Percentiles rank a stretch among this genome's conserved stretches.
Conservation (phyloP, 2,113 vertebrate species). For the Nycticorax nycticorax region DNA sequence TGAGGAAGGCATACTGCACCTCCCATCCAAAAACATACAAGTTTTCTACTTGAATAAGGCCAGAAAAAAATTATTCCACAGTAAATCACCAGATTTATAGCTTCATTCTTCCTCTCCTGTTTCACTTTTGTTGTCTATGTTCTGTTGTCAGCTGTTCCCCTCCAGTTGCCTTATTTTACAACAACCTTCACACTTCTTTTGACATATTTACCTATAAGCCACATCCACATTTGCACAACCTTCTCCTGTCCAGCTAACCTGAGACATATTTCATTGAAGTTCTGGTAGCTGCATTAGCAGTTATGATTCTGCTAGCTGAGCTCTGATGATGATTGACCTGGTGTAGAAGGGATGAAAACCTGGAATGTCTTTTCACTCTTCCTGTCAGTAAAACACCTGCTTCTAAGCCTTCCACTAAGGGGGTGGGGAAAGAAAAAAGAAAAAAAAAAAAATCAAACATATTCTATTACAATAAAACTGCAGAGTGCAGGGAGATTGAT, state of each 20-base stretch:
- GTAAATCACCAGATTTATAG: neutral
- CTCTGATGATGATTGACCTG: neutral
- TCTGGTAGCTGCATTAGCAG: neutral
- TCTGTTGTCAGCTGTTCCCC: neutral
- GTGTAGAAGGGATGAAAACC: neutral
- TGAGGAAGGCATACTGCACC: neutral
- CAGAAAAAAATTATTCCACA: neutral
- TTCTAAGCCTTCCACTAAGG: neutral
- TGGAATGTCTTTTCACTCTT: neutral
- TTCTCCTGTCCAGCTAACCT: neutral
- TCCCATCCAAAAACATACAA: neutral
- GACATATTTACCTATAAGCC: neutral
- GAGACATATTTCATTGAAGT: neutral
- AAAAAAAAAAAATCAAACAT: neutral
- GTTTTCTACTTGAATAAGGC: neutral
- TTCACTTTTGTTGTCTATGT: neutral
- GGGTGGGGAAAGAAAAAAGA: no score
- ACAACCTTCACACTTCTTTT: neutral
- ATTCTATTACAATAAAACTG: neutral
- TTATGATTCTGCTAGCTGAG: neutral
- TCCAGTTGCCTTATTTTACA: neutral
- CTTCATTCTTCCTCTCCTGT: neutral
- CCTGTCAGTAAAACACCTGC: neutral
- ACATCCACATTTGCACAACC: neutral
- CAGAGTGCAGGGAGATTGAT: neutral